Percentiles rank a stretch among this genome's conserved stretches.
Conservation (phyloP, 2,113 vertebrate genomes). For the Pipa parva region DNA sequence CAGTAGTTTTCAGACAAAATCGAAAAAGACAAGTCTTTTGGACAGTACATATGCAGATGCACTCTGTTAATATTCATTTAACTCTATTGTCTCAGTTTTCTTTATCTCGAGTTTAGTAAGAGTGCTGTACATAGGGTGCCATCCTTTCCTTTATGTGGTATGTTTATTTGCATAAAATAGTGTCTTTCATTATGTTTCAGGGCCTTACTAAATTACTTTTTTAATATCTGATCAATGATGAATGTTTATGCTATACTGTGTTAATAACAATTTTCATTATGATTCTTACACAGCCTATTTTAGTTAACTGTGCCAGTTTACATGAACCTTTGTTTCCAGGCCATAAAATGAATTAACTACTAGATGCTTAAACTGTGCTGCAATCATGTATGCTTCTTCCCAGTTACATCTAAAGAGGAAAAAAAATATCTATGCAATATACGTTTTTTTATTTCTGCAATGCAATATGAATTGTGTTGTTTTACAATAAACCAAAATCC, state of each 20-base stretch:
- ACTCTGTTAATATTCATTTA: background rate
- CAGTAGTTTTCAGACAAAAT: too few relatives aligned
- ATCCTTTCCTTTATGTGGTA: conserved; percentile 18
- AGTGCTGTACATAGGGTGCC: conserved; percentile 27
- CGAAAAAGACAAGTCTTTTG: too few relatives aligned
- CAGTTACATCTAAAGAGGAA: background rate
- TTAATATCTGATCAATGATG: conserved; percentile 41
- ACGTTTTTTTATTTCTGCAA: too few relatives aligned
- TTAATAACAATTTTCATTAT: conserved; percentile 32
- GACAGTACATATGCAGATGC: background rate
- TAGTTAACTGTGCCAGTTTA: conserved; percentile 26
- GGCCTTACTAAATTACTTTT: conserved; percentile 43
- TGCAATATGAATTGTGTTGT: too few relatives aligned
- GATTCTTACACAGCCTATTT: conserved; percentile 25
- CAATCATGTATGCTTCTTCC: conserved; percentile 11
- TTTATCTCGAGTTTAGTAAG: background rate
- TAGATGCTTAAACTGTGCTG: background rate
- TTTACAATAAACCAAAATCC: too few relatives aligned
- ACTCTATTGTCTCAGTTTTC: conserved; percentile 8
- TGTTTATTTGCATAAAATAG: conserved; percentile 40
- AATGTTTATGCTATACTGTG: conserved; percentile 31
- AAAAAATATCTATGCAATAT: too few relatives aligned
- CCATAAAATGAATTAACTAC: conserved; percentile 9
- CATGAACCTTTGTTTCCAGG: conserved; percentile 5
- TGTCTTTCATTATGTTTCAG: conserved; percentile 40